A percentile compares a stretch with the other conserved stretches of the same genome.
Evolutionary conservation across 1,140 invertebrate genomes (phyloP).

Genomic region (Melitaea cinxia): DNA sequence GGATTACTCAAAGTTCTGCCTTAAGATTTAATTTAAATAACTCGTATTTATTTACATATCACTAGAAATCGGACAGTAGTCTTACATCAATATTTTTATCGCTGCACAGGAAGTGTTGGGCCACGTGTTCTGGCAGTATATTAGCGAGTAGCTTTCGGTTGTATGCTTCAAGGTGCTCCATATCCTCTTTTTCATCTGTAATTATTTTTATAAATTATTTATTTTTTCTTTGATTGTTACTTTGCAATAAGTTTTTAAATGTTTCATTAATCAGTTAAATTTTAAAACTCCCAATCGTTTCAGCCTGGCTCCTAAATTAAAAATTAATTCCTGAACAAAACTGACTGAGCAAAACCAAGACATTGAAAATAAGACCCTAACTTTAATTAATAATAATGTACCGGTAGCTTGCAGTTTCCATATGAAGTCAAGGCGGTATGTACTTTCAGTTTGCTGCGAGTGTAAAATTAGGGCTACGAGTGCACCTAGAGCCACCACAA

Average conservation of each 20-base stretch:
- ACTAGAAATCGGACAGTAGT: too few relatives aligned
- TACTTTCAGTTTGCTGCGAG: slow-evolving; percentile 94
- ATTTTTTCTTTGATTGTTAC: too few relatives aligned
- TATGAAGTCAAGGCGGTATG: slow-evolving; percentile 93
- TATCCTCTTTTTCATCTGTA: slow-evolving; percentile 95
- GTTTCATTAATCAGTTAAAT: too few relatives aligned
- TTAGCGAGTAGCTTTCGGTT: slow-evolving; percentile 96
- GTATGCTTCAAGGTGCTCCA: slow-evolving; percentile 96
- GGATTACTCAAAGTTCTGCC: too few relatives aligned
- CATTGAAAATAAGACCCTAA: neutral
- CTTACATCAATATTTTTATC: slow-evolving; percentile 91
- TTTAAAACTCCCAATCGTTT: too few relatives aligned
- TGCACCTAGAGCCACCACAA: slow-evolving; percentile 85
- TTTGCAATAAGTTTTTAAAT: too few relatives aligned
- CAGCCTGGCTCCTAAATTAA: too few relatives aligned
- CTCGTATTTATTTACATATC: too few relatives aligned
- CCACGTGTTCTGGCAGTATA: slow-evolving; percentile 96
- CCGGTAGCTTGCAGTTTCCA: slow-evolving; percentile 96
- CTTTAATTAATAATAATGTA: slow-evolving; percentile 57
- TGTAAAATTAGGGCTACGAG: slow-evolving; percentile 90
- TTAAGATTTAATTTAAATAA: too few relatives aligned
- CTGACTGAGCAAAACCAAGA: too few relatives aligned
- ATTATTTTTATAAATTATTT: neutral
- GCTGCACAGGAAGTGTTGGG: slow-evolving; percentile 94
- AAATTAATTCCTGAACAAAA: too few relatives aligned